phyloP scores from a whole-genome alignment of 2,797 vertebrate genomes.

The Gymnoscopelus braueri region DNA sequence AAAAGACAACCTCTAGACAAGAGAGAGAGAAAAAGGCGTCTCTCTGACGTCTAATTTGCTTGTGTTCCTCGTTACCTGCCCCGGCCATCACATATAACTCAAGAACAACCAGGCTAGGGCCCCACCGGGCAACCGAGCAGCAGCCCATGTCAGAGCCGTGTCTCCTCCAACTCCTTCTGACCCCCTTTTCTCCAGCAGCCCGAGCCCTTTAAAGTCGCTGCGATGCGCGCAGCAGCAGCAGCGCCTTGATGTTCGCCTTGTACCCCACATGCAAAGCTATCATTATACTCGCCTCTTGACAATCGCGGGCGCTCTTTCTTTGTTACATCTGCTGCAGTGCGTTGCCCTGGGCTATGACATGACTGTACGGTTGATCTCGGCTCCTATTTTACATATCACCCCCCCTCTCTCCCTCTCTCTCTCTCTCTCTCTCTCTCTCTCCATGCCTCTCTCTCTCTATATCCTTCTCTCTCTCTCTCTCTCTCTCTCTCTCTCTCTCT shows the following conservation, averaged over 20 bases:
- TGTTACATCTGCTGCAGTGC: constrained; percentile 82
- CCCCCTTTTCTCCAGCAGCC: constrained; percentile 51
- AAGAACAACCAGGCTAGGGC: too few relatives aligned
- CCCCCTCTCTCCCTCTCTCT: constrained; percentile 61
- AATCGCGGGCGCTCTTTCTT: constrained; percentile 77
- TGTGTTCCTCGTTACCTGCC: constrained; percentile 79
- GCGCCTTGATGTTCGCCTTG: constrained; percentile 82
- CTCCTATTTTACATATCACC: constrained; percentile 82
- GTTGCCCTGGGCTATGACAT: constrained; percentile 80
- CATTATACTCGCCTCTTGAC: constrained; percentile 86
- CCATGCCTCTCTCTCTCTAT: neutral
- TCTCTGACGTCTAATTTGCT: constrained; percentile 70
- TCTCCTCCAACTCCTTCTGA: constrained; percentile 52
- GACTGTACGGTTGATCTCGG: constrained; percentile 82
- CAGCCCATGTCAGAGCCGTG: constrained; percentile 61
- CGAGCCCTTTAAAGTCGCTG: constrained; percentile 74
- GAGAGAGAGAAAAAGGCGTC: constrained; percentile 8
- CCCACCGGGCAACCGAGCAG: too few relatives aligned
- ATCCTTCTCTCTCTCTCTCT: constrained; percentile 8
- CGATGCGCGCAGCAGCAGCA: constrained; percentile 44
- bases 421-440: constrained; percentile 35
- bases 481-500: constrained; percentile 14
- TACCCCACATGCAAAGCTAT: constrained; percentile 84
- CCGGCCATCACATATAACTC: constrained; percentile 54
- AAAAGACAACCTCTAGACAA: constrained; percentile 38